Conservation (phyloP, 2,113 vertebrate species). For the Acrocephalus arundinaceus region DNA sequence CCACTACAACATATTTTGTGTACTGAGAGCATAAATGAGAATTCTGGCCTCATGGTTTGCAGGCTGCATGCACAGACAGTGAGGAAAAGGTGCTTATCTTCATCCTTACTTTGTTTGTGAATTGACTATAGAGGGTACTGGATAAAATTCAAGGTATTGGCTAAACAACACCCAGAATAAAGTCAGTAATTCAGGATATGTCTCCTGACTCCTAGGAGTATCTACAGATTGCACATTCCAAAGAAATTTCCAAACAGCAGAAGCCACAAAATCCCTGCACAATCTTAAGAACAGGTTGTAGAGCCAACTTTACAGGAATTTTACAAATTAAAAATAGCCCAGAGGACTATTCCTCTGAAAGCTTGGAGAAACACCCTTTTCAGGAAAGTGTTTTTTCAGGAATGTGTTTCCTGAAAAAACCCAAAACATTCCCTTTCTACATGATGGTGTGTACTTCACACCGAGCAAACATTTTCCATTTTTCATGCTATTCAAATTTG, state of each 20-base stretch:
- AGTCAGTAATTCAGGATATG: not conserved
- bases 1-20: not conserved
- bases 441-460: not conserved
- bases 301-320: not conserved
- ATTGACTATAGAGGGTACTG: not conserved
- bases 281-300: not conserved
- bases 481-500: not conserved
- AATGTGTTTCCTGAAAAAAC: not conserved
- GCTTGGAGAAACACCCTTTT: not conserved
- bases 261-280: not conserved
- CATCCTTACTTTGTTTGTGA: not conserved
- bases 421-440: not conserved
- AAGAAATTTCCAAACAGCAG: not conserved
- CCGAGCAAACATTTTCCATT: not conserved
- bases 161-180: not conserved
- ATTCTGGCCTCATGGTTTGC: not conserved
- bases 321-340: not conserved
- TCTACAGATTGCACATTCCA: not conserved
- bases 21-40: not conserved
- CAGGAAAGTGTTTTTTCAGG: not conserved
- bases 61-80: not conserved
- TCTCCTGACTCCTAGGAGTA: not conserved
- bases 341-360: not conserved
- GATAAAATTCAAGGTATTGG: not conserved
- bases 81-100: not conserved